Percentiles rank a stretch among this genome's conserved stretches.
Evolutionary conservation across 2,113 vertebrate genomes (phyloP).

Genomic region (Nothoprocta pentlandii): DNA sequence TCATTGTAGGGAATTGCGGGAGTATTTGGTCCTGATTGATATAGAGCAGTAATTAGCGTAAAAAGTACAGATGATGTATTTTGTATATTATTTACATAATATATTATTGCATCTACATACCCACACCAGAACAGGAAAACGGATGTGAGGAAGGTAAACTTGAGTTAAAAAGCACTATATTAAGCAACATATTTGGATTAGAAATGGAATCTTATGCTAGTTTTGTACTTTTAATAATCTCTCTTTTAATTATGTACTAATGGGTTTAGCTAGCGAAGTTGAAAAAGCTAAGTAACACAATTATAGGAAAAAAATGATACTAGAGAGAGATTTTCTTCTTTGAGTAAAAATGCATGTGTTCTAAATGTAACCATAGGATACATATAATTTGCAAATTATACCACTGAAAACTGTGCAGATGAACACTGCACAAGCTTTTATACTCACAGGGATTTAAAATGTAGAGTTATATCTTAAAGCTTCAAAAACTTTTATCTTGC

Average conservation of each 20-base stretch:
- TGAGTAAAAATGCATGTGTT: neutral
- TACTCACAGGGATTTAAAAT: neutral
- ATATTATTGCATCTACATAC: fast-evolving
- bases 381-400: neutral
- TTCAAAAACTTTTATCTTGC: neutral
- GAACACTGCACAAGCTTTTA: neutral
- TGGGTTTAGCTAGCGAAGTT: neutral
- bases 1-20: neutral
- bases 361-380: neutral
- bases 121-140: neutral
- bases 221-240: neutral
- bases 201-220: neutral
- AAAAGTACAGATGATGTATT: neutral
- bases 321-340: neutral
- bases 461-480: neutral
- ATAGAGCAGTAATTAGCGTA: neutral
- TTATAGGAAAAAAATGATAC: neutral
- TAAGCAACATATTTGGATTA: neutral
- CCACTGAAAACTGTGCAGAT: neutral
- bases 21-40: neutral
- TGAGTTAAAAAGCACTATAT: neutral
- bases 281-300: neutral
- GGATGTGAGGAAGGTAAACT: neutral
- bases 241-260: constrained; percentile 10
- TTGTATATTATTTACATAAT: neutral